Percentiles rank a stretch among this genome's conserved stretches.
phyloP scores from a whole-genome alignment of 1,140 invertebrate species.

The Neomicropteryx cornuta region DNA sequence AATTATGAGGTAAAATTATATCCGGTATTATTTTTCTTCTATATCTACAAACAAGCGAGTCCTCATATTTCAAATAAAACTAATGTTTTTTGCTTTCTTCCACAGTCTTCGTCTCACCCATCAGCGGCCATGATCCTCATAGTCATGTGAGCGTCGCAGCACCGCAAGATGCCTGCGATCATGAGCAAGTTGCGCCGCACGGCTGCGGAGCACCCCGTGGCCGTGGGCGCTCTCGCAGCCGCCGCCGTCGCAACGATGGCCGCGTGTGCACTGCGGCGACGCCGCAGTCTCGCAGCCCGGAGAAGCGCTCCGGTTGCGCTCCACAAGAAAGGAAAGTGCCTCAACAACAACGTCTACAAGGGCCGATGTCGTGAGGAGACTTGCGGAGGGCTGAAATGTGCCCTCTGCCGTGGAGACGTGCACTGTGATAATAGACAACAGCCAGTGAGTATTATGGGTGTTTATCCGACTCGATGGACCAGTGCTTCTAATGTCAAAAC shows the following conservation, averaged over 20 bases:
- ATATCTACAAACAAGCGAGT: too few species aligned
- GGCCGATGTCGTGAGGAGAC: constrained; percentile 23
- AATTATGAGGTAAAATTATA: too few species aligned
- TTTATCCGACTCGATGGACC: neutral
- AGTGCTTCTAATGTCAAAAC: constrained; percentile 8
- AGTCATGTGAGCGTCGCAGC: too few species aligned
- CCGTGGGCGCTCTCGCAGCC: constrained; percentile 41
- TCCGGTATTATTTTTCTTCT: too few species aligned
- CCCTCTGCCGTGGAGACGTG: constrained; percentile 29
- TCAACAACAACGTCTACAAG: constrained; percentile 12
- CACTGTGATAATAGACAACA: constrained; percentile 34
- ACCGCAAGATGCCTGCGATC: constrained; percentile 35
- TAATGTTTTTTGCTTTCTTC: too few species aligned
- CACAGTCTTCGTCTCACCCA: too few species aligned
- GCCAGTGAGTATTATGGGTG: constrained; percentile 26
- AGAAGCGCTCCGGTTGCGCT: constrained; percentile 26
- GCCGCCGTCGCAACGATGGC: constrained; percentile 31
- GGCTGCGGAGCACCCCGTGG: constrained; percentile 39
- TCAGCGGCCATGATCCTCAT: too few species aligned
- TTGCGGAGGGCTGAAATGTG: constrained; percentile 28
- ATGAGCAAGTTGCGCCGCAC: constrained; percentile 22
- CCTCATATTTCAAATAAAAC: too few species aligned
- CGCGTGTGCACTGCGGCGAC: constrained; percentile 36
- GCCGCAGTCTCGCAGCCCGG: constrained; percentile 19
- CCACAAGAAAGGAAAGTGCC: constrained; percentile 31